phyloP scores from a whole-genome alignment of 2,113 vertebrate genomes.

The Pantherophis guttatus region DNA sequence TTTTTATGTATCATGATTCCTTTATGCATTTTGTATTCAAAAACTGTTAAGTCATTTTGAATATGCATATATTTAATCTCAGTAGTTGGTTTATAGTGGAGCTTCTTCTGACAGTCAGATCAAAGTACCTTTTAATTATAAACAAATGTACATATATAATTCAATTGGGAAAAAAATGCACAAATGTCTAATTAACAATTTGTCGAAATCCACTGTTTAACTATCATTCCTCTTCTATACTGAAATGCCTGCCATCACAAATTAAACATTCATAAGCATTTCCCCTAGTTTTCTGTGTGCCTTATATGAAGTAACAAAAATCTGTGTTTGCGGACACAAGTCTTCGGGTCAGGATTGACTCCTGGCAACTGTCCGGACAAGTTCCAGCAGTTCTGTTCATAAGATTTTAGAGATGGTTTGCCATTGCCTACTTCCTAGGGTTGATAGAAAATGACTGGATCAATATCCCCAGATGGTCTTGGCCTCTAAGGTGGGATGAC shows the following conservation, averaged over 20 bases:
- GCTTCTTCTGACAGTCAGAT: slow-evolving; percentile 22
- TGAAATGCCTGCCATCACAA: background rate
- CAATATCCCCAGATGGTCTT: background rate
- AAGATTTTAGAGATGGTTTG: background rate
- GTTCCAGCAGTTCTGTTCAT: background rate
- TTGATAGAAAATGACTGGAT: background rate
- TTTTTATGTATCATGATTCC: background rate
- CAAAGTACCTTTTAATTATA: background rate
- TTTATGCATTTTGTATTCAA: background rate
- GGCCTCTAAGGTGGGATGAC: background rate
- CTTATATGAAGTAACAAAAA: background rate
- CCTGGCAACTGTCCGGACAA: background rate
- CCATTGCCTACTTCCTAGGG: background rate
- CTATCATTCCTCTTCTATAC: background rate
- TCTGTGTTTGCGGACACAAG: background rate
- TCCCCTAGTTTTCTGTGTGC: background rate
- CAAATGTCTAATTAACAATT: background rate
- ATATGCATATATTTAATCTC: background rate
- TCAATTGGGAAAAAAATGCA: fast-evolving
- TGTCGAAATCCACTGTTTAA: background rate
- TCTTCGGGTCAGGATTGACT: background rate
- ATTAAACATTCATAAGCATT: background rate
- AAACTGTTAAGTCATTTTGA: background rate
- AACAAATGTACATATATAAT: background rate
- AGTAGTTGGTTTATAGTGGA: background rate